Evolutionary conservation across 2,888 invertebrate species (phyloP).

Genomic region (Belgica antarctica): DNA sequence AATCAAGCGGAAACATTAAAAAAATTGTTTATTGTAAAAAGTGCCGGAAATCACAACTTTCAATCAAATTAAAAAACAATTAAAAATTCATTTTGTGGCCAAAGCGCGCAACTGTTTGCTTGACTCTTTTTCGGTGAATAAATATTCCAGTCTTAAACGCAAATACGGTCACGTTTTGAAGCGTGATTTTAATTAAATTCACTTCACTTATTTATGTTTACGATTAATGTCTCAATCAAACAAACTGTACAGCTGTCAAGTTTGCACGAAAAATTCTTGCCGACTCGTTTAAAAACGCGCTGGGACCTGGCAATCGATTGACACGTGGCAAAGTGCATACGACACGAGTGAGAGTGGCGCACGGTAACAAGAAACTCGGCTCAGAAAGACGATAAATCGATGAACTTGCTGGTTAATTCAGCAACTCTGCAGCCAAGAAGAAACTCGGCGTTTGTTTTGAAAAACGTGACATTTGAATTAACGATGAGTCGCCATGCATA

Average conservation of each 20-base stretch:
- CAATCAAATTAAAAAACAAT: slow-evolving; percentile 39
- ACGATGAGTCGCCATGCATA: slow-evolving; percentile 33
- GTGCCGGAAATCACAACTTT: slow-evolving; percentile 33
- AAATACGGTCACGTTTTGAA: slow-evolving; percentile 12
- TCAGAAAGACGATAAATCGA: neutral
- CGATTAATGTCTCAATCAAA: slow-evolving; percentile 15
- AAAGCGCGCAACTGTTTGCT: neutral
- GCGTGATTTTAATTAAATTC: neutral
- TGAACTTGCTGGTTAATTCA: slow-evolving; percentile 23
- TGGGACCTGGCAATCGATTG: neutral
- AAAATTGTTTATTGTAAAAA: slow-evolving; percentile 34
- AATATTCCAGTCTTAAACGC: neutral
- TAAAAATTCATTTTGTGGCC: slow-evolving; percentile 17
- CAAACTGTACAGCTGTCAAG: too few relatives aligned
- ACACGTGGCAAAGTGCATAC: neutral
- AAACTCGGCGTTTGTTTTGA: slow-evolving; percentile 24
- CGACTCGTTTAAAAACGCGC: neutral
- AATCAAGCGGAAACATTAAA: slow-evolving; percentile 43
- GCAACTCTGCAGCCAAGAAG: neutral
- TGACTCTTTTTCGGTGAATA: neutral
- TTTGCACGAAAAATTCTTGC: neutral
- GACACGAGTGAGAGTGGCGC: too few relatives aligned
- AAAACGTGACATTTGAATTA: slow-evolving; percentile 43
- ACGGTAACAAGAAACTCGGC: neutral
- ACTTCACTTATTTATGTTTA: neutral